Conservation (phyloP, 2,888 invertebrate genomes). For the Drosophila borborema region DNA sequence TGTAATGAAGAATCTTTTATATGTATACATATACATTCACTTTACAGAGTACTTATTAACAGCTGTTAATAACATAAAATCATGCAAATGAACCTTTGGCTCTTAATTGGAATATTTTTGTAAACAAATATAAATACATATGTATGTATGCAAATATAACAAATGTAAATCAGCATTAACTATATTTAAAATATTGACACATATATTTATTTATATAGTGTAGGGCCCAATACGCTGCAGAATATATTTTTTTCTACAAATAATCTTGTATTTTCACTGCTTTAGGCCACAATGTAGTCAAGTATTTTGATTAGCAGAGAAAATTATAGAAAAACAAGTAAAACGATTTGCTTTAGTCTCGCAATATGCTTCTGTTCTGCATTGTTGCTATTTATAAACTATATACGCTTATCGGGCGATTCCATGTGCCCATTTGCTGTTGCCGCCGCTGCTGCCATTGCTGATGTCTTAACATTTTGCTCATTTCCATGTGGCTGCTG, state of each 20-base stretch:
- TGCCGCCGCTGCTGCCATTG: background rate
- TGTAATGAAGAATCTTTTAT: too few species aligned
- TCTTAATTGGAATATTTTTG: background rate
- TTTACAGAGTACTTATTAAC: background rate
- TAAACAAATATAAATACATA: background rate
- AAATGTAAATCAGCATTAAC: background rate
- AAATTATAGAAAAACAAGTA: slow-evolving; percentile 2
- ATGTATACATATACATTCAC: background rate
- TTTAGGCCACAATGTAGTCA: too few species aligned
- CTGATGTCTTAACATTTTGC: slow-evolving; percentile 17
- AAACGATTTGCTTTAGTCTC: slow-evolving; percentile 7
- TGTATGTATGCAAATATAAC: background rate
- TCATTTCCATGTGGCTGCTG: slow-evolving; percentile 36
- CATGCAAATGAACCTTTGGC: background rate
- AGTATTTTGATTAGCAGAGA: background rate
- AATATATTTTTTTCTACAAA: background rate
- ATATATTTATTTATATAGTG: background rate
- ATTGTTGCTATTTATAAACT: slow-evolving; percentile 1
- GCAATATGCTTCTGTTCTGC: background rate
- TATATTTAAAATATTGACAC: background rate
- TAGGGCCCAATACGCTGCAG: background rate
- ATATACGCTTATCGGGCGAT: slow-evolving; percentile 27
- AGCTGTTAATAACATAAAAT: background rate
- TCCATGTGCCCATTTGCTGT: background rate
- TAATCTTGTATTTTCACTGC: background rate